Conservation (phyloP, 1,140 invertebrate species). For the Eufriesea mexicana region DNA sequence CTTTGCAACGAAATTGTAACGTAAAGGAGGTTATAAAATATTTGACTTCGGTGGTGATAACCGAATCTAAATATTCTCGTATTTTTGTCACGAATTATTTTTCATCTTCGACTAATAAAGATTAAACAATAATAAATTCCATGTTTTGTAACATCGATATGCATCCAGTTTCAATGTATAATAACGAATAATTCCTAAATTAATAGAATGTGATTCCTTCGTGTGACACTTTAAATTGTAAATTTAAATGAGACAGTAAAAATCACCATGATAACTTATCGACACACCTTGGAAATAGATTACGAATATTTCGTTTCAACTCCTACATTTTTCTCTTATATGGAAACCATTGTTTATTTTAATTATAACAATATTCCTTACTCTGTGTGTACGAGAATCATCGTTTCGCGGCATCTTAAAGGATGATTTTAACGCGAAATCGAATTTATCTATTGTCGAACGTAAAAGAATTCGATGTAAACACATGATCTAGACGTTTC, state of each 20-base stretch:
- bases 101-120: not conserved
- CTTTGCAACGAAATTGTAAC: not conserved
- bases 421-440: slow-evolving; percentile 27
- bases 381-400: slow-evolving; percentile 33
- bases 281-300: too few relatives aligned
- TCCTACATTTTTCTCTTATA: not conserved
- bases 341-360: not conserved
- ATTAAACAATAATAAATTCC: not conserved
- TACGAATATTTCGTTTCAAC: not conserved
- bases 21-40: too few relatives aligned
- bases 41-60: too few relatives aligned
- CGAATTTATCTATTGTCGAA: not conserved
- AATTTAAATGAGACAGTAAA: not conserved
- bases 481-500: not conserved
- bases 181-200: not conserved
- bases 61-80: too few relatives aligned
- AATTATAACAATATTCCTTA: not conserved
- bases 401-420: slow-evolving; percentile 34
- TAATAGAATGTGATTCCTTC: not conserved
- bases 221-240: not conserved
- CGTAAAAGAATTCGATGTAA: not conserved
- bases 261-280: too few relatives aligned
- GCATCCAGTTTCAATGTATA: not conserved
- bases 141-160: not conserved
- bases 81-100: not conserved